Evolutionary conservation across 2,797 vertebrate species (phyloP), one percentile per base, ranked within the genome.

Genomic region (Artibeus jamaicensis): DNA sequence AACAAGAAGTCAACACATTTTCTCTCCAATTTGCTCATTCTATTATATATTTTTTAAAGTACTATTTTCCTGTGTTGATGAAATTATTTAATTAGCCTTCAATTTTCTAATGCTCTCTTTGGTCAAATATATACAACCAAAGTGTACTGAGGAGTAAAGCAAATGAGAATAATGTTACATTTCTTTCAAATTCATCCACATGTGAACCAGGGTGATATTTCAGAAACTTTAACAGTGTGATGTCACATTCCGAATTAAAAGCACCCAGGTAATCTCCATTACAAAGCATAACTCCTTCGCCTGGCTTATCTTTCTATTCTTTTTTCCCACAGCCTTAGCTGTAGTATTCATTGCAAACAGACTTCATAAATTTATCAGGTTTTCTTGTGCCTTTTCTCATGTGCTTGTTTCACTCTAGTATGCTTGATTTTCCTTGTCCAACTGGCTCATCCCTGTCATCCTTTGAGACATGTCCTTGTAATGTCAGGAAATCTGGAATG

Each of bases 61-160:
- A 44, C 21, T 44, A 77, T 81, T 65, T 62, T 34, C 6, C 10
- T n/a, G 3, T 29, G 6, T 53, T 93, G 26, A 53, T 76, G 42
- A 81, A 62, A 55, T 55, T 0, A 29, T 82, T 82, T 62, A 39
- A 81, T 24, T 71, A 9, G 32, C 57, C 65, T 79, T 86, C 4
- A 53, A 24, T 76, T 92, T 84, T 39, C 29, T 37, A 70, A 59
- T 81, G 15, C 32, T 81, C n/a, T 86, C 53, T 78, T 81, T 62
- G 67, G 39, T 65, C 73, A 82, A 26, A 73, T 26, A 34, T 9
- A 84, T 7, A 73, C 4, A 93, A 48, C 5, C 24, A 14, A 34
- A 81, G n/a, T 2, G 1, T 24, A 29, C 26, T 48, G 53, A 62
- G 34, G 34, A 48, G 9, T 39, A 71, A 93, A 84, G 37, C 10